Evolutionary conservation across 2,888 invertebrate genomes (phyloP).

Genomic region (Brachyptera risi): DNA sequence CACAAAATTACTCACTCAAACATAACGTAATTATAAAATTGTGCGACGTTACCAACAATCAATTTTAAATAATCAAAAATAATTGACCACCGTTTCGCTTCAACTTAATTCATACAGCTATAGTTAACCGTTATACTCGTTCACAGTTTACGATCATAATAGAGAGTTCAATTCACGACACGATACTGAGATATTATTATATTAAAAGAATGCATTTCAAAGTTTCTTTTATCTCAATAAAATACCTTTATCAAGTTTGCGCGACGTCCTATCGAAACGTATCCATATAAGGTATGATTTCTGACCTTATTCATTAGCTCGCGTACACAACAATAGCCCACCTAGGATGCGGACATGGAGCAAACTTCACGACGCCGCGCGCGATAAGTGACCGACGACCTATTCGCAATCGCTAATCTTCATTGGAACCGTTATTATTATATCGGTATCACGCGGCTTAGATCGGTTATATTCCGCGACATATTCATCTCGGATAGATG

Average conservation of each 20-base stretch:
- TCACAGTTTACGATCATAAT: conserved; percentile 1
- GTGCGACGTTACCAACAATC: not conserved
- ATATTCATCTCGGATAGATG: no score
- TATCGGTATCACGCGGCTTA: no score
- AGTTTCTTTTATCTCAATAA: not conserved
- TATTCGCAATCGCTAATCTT: no score
- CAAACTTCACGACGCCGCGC: not conserved
- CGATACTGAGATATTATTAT: not conserved
- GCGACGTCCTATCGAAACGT: not conserved
- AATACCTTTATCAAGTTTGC: not conserved
- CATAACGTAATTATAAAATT: no score
- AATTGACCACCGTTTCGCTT: not conserved
- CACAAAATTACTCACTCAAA: no score
- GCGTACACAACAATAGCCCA: not conserved
- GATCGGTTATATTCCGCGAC: no score
- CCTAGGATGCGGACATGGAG: not conserved
- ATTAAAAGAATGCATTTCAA: not conserved
- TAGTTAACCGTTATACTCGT: conserved; percentile 6
- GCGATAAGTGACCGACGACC: no score
- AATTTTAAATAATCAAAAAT: conserved; percentile 1
- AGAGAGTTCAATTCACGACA: conserved; percentile 9
- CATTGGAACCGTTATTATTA: no score
- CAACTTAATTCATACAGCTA: no score
- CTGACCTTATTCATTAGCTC: conserved; percentile 3
- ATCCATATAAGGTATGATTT: conserved; percentile 6